Conservation (phyloP, 37 sponge, comb jelly and placozoan genomes). For the Petrosia ficiformis region DNA sequence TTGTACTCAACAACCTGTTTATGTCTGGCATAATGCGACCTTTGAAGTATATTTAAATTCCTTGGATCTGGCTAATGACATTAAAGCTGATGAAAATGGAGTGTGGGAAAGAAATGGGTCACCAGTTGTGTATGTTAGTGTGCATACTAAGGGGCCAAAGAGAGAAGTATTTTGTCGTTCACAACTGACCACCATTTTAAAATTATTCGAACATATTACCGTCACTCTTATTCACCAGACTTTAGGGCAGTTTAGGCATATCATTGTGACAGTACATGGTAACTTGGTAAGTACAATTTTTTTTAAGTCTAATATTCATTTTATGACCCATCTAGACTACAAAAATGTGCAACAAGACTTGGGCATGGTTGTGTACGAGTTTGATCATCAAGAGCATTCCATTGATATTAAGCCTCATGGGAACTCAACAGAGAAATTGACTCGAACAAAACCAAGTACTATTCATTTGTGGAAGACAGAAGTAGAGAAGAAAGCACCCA, state of each 20-base stretch:
- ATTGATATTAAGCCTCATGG: slow-evolving; percentile 26
- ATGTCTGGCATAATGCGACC: slow-evolving; percentile 26
- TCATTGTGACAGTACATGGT: background rate
- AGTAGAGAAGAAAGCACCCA: slow-evolving; percentile 6
- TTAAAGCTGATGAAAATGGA: slow-evolving; percentile 46
- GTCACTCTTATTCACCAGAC: slow-evolving; percentile 17
- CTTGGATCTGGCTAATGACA: slow-evolving; percentile 17
- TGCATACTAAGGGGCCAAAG: background rate
- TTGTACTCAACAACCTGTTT: slow-evolving; percentile 31
- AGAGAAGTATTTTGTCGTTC: background rate
- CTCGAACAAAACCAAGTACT: slow-evolving; percentile 42
- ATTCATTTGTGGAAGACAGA: background rate
- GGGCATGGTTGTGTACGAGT: slow-evolving; percentile 31
- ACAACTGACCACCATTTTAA: slow-evolving; percentile 7
- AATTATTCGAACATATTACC: slow-evolving; percentile 16
- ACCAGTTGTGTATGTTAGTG: slow-evolving; percentile 22
- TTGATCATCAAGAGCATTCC: slow-evolving; percentile 28
- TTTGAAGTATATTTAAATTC: slow-evolving; percentile 26
- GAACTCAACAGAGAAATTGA: slow-evolving; percentile 4
- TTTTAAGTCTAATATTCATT: too few relatives aligned
- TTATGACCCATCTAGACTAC: background rate
- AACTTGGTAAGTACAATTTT: too few relatives aligned
- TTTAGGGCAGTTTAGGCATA: slow-evolving; percentile 1
- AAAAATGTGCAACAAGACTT: background rate
- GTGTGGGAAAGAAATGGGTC: slow-evolving; percentile 27